Base-by-base conservation (phyloP, 2,888 invertebrate species). In the Cephus nigrinus region DNA sequence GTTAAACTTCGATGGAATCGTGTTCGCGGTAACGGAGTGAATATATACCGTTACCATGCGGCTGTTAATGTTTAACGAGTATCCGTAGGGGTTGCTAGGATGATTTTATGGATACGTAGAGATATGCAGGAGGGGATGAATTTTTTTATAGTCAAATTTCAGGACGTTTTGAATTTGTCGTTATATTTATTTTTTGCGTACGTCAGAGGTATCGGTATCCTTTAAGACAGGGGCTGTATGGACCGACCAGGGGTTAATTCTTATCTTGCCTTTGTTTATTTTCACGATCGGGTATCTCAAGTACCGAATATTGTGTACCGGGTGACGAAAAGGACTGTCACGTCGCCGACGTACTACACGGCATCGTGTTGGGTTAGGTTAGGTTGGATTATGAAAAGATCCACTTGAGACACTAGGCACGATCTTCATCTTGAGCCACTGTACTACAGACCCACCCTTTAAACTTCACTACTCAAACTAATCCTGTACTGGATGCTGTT, bases 401-500 rank as follows among this genome's bases (percentile, higher is more conserved):
- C 84, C 84, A 86, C 85, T 88, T 83, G 86, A 87, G 86, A 88
- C 86, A 83, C 83, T 78, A 80, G 81, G 81, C 84, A 83, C 82
- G 83, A 86, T 85, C 85, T 83, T 86, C 85, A 85, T 87, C 82
- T 80, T 83, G 79, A 80, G 76, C 80, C 69, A 81, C 80, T 78
- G 34, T 81, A 77, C 75, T 79, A 77, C 77, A 76, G 76, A 73
- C 71, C 77, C 78, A 74, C 76, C 81, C 71, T 71, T 71, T 71
- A 71, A 71, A 33, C 71, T 71, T 31, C 12, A 11, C 12, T 33
- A 77, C 75, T 77, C 80, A 80, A 78, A 76, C 73, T 71, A 31
- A 31, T 31, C 31, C 32, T 71, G 71, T 9, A 12, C 55, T 55
- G 55, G 55, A 55, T 55, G 55, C 55, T 55, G 55, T 9, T 55